These are phyloP conservation scores for Adelosebastes latens DNA, from an alignment of 2,797 vertebrate species.

Conservation along the genomic window DNA sequence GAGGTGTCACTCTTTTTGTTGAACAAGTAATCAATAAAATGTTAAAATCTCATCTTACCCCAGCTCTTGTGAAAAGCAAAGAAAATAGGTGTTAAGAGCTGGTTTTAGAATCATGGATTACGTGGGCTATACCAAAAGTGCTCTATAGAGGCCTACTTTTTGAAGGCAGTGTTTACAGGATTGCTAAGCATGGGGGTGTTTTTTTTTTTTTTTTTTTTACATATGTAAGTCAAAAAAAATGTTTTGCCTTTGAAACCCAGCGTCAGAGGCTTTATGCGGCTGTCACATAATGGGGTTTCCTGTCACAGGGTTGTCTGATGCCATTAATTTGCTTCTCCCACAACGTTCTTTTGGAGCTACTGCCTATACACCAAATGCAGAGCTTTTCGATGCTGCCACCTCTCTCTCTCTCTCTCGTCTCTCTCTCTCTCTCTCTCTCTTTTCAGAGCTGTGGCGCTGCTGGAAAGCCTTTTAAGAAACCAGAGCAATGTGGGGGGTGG, in stretches of 20 bases:
- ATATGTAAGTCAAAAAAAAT: slow-evolving; percentile 18
- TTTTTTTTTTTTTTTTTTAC: neutral
- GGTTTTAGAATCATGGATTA: slow-evolving; percentile 31
- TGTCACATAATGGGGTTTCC: slow-evolving; percentile 62
- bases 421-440: neutral
- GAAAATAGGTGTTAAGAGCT: neutral
- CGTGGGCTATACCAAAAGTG: slow-evolving; percentile 33
- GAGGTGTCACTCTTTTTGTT: neutral
- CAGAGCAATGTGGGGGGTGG: slow-evolving; percentile 48
- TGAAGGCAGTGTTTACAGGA: slow-evolving; percentile 8
- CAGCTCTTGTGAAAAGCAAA: neutral
- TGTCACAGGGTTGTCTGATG: slow-evolving; percentile 77
- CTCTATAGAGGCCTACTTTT: slow-evolving; percentile 33
- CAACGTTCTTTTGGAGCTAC: slow-evolving; percentile 48
- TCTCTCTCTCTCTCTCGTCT: slow-evolving; percentile 4
- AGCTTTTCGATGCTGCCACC: slow-evolving; percentile 48
- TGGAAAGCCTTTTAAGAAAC: slow-evolving; percentile 69
- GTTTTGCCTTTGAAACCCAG: slow-evolving; percentile 45
- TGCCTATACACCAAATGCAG: slow-evolving; percentile 36
- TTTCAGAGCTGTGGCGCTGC: slow-evolving; percentile 59
- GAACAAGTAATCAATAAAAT: neutral
- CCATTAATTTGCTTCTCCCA: slow-evolving; percentile 69
- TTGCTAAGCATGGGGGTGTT: slow-evolving; percentile 31
- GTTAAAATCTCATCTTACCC: neutral
- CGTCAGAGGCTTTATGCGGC: slow-evolving; percentile 51